phyloP scores from a whole-genome alignment of 2,797 vertebrate genomes.

The Peromyscus eremicus region DNA sequence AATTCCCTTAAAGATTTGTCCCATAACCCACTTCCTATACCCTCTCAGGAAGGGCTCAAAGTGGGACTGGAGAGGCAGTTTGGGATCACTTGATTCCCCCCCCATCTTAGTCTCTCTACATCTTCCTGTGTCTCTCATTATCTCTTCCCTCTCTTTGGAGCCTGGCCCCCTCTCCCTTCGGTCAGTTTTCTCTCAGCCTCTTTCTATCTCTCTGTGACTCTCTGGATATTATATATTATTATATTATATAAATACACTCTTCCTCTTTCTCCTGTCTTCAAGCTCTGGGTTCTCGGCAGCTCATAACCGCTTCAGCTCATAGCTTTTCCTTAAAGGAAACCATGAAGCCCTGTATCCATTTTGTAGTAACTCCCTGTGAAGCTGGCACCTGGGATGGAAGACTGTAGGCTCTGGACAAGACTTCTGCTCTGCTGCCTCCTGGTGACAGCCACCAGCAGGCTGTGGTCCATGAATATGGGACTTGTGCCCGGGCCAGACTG shows the following conservation, averaged over 20 bases:
- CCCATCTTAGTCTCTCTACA: not conserved
- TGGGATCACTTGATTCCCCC: not conserved
- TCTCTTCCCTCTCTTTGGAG: not conserved
- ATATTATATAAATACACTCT: too few species aligned
- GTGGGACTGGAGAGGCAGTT: not conserved
- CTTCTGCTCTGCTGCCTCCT: not conserved
- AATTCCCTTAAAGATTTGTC: not conserved
- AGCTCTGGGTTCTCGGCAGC: not conserved
- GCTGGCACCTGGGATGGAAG: not conserved
- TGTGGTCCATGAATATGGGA: not conserved
- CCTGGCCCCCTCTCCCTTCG: not conserved
- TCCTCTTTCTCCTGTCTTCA: not conserved
- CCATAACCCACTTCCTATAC: conserved; percentile 6
- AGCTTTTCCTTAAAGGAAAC: not conserved
- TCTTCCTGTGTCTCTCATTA: not conserved
- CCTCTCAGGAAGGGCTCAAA: not conserved
- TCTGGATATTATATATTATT: not conserved
- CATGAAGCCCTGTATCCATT: not conserved
- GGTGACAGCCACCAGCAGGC: not conserved
- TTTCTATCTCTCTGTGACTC: not conserved
- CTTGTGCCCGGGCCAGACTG: not conserved
- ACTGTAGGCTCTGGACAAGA: fast-evolving
- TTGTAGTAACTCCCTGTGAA: not conserved
- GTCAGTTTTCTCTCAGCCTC: fast-evolving
- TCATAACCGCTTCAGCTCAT: fast-evolving